Evolutionary conservation across 1,140 invertebrate species (phyloP).

Genomic region (Proctacanthus coquilletti): DNA sequence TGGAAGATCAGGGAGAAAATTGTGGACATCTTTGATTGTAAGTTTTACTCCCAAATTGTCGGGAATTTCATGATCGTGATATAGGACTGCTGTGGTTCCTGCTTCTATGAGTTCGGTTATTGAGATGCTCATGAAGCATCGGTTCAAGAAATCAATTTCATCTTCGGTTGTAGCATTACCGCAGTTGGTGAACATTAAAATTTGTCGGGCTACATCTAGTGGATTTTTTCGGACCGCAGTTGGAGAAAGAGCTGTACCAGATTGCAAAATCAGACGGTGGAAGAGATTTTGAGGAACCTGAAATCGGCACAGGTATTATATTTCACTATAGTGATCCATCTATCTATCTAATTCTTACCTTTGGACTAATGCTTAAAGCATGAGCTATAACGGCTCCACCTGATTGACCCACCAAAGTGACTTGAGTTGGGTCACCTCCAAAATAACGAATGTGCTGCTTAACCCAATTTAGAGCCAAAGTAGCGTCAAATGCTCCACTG

Average conservation of each 20-base stretch:
- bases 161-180: too few species aligned
- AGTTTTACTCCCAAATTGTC: neutral
- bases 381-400: constrained; percentile 25
- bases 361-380: neutral
- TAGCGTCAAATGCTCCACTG: constrained; percentile 18
- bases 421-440: constrained; percentile 32
- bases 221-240: neutral
- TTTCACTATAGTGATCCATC: neutral
- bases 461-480: constrained; percentile 20
- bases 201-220: too few species aligned
- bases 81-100: too few species aligned
- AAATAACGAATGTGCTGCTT: constrained; percentile 30
- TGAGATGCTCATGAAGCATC: neutral
- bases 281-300: neutral
- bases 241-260: neutral
- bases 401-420: constrained; percentile 34
- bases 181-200: too few species aligned
- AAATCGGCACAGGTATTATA: neutral
- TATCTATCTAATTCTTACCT: neutral
- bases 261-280: neutral
- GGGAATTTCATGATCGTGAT: neutral
- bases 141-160: too few species aligned
- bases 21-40: neutral
- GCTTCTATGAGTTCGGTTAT: neutral
- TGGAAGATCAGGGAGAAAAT: neutral